A percentile compares a stretch with the other conserved stretches of the same genome.
phyloP scores from a whole-genome alignment of 2,888 invertebrate species.

The Lepidochrysops patricia region DNA sequence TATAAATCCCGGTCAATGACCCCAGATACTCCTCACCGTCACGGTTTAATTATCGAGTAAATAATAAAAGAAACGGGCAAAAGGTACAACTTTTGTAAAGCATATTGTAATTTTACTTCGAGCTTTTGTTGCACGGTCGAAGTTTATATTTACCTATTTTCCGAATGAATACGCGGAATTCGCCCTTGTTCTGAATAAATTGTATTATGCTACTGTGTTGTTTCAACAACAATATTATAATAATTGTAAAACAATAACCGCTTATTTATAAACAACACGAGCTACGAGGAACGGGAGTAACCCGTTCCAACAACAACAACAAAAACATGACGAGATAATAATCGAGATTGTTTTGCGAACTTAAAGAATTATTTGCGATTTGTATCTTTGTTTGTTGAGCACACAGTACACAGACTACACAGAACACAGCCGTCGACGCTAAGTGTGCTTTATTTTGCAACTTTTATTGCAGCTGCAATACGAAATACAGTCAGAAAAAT shows the following conservation, averaged over 20 bases:
- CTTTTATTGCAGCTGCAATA: conserved; percentile 33
- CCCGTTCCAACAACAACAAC: neutral
- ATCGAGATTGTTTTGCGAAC: neutral
- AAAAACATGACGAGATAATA: neutral
- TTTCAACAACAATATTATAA: neutral
- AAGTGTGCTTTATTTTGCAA: conserved; percentile 13
- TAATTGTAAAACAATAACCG: neutral
- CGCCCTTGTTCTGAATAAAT: neutral
- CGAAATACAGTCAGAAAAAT: neutral
- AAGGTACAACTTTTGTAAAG: neutral
- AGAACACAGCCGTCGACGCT: neutral
- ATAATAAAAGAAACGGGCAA: neutral
- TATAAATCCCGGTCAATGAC: neutral
- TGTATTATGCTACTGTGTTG: neutral
- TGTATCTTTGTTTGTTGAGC: neutral
- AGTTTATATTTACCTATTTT: neutral
- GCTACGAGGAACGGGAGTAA: neutral
- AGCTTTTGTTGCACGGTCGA: neutral
- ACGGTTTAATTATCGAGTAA: neutral
- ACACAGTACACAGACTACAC: neutral
- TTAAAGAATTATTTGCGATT: conserved; percentile 6
- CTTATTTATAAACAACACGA: neutral
- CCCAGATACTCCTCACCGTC: neutral
- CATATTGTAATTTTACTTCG: neutral
- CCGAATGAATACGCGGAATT: neutral